Evolutionary conservation across 92 coral and sea anemone species (phyloP).

Genomic region (Palythoa heliodiscus): DNA sequence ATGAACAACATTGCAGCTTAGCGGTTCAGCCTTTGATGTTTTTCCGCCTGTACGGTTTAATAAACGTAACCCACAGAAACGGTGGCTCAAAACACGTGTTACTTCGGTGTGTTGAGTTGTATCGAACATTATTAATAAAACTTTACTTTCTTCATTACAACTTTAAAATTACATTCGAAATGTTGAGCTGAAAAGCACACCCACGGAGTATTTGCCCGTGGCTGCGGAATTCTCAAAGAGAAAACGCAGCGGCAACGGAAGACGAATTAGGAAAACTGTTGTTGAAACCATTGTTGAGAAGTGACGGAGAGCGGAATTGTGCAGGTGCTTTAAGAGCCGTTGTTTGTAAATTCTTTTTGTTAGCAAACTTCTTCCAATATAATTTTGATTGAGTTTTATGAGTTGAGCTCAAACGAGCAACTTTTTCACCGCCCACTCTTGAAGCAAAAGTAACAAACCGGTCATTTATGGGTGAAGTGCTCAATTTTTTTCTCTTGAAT

Average conservation of each 20-base stretch:
- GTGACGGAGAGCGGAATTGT: slow-evolving; percentile 20
- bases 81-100: slow-evolving; percentile 23
- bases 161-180: not conserved
- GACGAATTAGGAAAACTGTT: slow-evolving; percentile 18
- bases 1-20: not conserved
- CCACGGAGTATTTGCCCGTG: slow-evolving; percentile 12
- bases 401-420: slow-evolving; percentile 10
- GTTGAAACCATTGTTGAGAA: slow-evolving; percentile 18
- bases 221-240: slow-evolving; percentile 42
- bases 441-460: slow-evolving; percentile 30
- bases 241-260: slow-evolving; percentile 38
- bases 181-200: not conserved
- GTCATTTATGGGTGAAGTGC: not conserved
- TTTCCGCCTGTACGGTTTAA: slow-evolving; percentile 30
- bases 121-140: slow-evolving; percentile 10
- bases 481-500: slow-evolving; percentile 25
- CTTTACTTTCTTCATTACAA: slow-evolving; percentile 11
- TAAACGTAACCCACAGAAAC: slow-evolving; percentile 16
- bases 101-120: not conserved
- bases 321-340: slow-evolving; percentile 38
- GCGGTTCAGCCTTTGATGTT: slow-evolving; percentile 36
- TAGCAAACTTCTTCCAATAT: slow-evolving; percentile 34
- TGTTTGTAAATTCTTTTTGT: slow-evolving; percentile 38
- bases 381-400: slow-evolving; percentile 40
- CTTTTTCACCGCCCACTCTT: slow-evolving; percentile 2